Base-by-base conservation (phyloP, 2,888 invertebrate species). In the Bursaphelenchus okinawaensis region DNA sequence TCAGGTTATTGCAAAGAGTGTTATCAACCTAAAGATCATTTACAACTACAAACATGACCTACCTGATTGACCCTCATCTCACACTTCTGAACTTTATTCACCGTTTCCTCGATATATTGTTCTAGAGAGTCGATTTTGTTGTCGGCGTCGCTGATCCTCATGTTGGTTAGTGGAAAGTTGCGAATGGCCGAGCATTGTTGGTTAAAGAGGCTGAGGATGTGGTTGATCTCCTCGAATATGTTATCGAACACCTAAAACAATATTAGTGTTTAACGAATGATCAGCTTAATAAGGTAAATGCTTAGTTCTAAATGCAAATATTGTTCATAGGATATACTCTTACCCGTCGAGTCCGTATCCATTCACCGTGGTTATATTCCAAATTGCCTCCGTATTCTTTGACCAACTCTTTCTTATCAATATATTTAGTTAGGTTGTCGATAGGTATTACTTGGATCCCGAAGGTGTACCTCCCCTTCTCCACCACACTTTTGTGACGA, bases 401-500 rank as follows among this genome's bases (percentile, higher is more conserved):
- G 20, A 95, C 93, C 75, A 98, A 86, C 86, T 98, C 95, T 76
- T 90, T 88, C 67, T 90, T 88, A 85, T 96, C 95, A 84, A 96
- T 90, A 77, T 91, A 89, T 87, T 93, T 94, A 75, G 90, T 88
- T 79, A 98, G 88, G 76, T 91, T 90, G 86, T 98, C 96, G 84
- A 93, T 88, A n/a, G 52, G 20, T 85, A 95, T 91, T 87, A 95
- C 91, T 83, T 90, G 91, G 80, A 95, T 94, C 91, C 93, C 88
- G 72, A 88, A 87, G n/a, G 40, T 24, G 31, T 72, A 76, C 55
- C 67, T 73, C 85, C 93, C 91, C 86, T 92, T 92, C 83, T 93
- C 93, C 83, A 96, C 88, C 75, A 92, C 93, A 78, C 94, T 93
- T 83, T 94, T 90, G 86, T 96, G 95, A 86, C 96, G 96, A 86